These are phyloP conservation scores for Linnaemya tessellans DNA, from an alignment of 2,888 invertebrate genomes.

Conservation along the genomic window DNA sequence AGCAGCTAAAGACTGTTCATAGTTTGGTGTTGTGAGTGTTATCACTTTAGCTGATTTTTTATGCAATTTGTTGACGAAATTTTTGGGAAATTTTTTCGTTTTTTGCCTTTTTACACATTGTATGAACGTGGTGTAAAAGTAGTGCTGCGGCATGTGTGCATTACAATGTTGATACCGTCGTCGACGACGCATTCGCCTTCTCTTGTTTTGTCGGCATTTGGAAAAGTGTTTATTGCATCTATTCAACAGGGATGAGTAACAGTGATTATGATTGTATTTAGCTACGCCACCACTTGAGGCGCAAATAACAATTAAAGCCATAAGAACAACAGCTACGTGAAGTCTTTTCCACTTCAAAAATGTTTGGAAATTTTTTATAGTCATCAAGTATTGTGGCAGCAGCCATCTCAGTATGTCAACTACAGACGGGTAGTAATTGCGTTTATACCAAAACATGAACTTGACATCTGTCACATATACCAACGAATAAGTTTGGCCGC, in stretches of 20 bases:
- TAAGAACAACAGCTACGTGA: slow-evolving; percentile 23
- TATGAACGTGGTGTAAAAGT: slow-evolving; percentile 37
- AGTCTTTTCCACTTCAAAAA: slow-evolving; percentile 36
- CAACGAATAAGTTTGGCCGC: not conserved
- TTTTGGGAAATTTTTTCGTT: slow-evolving; percentile 16
- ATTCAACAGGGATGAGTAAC: slow-evolving; percentile 34
- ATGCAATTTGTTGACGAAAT: slow-evolving; percentile 10
- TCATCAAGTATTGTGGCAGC: slow-evolving; percentile 39
- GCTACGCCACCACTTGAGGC: slow-evolving; percentile 35
- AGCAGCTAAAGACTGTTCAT: slow-evolving; percentile 20
- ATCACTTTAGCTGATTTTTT: slow-evolving; percentile 8
- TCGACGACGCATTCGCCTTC: slow-evolving; percentile 26
- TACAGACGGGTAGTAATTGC: slow-evolving; percentile 3
- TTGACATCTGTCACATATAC: not conserved
- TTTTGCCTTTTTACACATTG: slow-evolving; percentile 43
- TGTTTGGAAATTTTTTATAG: slow-evolving; percentile 18
- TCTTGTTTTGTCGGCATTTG: slow-evolving; percentile 32
- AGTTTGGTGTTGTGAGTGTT: not conserved
- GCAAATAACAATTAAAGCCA: slow-evolving; percentile 53
- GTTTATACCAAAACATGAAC: slow-evolving; percentile 14
- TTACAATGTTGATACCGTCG: slow-evolving; percentile 46
- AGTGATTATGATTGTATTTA: slow-evolving; percentile 25
- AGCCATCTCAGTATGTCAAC: not conserved
- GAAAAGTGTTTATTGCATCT: slow-evolving; percentile 33
- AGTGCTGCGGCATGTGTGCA: slow-evolving; percentile 50